A percentile compares a stretch with the other conserved stretches of the same genome.
These are phyloP conservation scores for Tenthredo livida DNA, from an alignment of 2,888 invertebrate species.

Conservation along the genomic window DNA sequence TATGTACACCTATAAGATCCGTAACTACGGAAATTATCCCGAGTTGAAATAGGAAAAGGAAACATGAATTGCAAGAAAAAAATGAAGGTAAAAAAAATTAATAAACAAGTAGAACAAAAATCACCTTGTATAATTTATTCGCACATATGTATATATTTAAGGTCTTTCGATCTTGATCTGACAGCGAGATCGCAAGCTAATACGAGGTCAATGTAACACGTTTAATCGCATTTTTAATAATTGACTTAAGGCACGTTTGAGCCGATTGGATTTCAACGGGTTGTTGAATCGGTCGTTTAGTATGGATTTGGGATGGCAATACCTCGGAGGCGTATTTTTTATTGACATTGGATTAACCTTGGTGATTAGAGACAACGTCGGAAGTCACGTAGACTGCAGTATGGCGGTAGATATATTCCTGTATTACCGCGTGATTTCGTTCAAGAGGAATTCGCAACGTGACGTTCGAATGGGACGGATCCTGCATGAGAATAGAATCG, in stretches of 20 bases:
- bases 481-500: slow-evolving; percentile 52
- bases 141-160: no score
- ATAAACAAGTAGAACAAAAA: neutral
- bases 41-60: neutral
- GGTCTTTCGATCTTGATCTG: neutral
- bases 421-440: slow-evolving; percentile 42
- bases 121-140: neutral
- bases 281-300: neutral
- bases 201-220: no score
- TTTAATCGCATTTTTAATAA: neutral
- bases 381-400: slow-evolving; percentile 49
- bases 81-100: neutral
- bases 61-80: neutral
- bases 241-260: neutral
- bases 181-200: neutral
- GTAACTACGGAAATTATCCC: slow-evolving; percentile 12
- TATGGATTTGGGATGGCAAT: neutral
- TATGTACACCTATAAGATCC: slow-evolving; percentile 30
- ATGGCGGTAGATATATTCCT: slow-evolving; percentile 9
- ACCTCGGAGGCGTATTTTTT: neutral
- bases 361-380: slow-evolving; percentile 11
- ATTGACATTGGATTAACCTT: slow-evolving; percentile 32
- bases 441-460: slow-evolving; percentile 32
- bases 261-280: neutral
- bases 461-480: slow-evolving; percentile 29